Percentiles rank a stretch among this genome's conserved stretches.
Conservation (phyloP, 2,888 invertebrate species). For the Callyntrura sp. region DNA sequence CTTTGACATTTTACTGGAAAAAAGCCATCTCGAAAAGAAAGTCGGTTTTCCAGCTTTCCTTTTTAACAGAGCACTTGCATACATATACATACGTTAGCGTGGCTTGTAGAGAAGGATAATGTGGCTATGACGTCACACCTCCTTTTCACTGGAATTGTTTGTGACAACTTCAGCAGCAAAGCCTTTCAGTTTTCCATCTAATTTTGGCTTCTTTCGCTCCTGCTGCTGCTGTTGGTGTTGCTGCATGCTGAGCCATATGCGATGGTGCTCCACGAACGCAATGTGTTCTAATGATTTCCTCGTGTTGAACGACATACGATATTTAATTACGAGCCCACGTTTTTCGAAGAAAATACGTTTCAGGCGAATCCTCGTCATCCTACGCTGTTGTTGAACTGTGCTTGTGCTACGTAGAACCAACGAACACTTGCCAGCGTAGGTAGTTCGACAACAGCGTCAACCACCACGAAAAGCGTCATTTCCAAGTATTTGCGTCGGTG, state of each 20-base stretch:
- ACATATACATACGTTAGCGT: too few relatives aligned
- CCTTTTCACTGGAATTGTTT: conserved; percentile 25
- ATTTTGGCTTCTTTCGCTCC: not conserved
- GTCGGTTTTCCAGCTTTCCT: too few relatives aligned
- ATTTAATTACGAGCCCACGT: not conserved
- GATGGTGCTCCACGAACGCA: not conserved
- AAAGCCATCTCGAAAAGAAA: not conserved
- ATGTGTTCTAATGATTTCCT: not conserved
- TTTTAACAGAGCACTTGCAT: not conserved
- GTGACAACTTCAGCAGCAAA: not conserved
- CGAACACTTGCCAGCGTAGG: too few relatives aligned
- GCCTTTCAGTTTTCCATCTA: not conserved
- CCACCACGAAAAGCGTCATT: not conserved
- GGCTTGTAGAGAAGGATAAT: conserved; percentile 22
- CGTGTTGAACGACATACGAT: not conserved
- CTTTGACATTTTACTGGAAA: not conserved
- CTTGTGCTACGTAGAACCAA: not conserved
- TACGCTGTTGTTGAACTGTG: not conserved
- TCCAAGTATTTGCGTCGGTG: not conserved
- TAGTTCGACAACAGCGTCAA: not conserved
- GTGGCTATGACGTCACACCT: conserved; percentile 35
- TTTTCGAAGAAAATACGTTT: conserved; percentile 19
- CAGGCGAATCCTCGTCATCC: not conserved
- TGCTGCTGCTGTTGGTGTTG: not conserved
- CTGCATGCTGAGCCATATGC: not conserved